Base-by-base conservation (phyloP, 2,113 vertebrate species). In the Triplophysa tibetana region DNA sequence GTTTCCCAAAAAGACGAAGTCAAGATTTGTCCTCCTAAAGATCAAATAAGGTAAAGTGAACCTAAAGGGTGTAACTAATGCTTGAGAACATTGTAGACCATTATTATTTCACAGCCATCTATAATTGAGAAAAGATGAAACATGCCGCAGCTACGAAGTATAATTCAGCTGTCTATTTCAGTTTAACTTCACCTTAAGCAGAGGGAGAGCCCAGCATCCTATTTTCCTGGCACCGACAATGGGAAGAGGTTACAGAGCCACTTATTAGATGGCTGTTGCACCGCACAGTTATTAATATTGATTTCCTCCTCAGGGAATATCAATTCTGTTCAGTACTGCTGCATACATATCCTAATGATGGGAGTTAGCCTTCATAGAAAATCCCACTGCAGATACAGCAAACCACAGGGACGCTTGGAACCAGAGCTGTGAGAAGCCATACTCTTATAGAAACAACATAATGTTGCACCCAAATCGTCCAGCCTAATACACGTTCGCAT, bases 241-340 rank as follows among this genome's bases (percentile, higher is more conserved):
- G 56, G 76, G 58, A 54, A 10, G 23, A 70, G 62, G 65, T 79
- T 76, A 81, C 61, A 72, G 84, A 60, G 29, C 65, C 78, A 85
- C 88, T 89, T 88, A 91, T 90, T 76, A 60, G 77, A 90, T 89
- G 86, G 67, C 76, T 80, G 85, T 82, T 85, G 86, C 85, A 92
- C 86, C 87, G 86, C 70, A 82, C 75, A 75, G 81, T 90, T 91
- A 92, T 88, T 93, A 90, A 92, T 92, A 94, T 88, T 88, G 91
- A 94, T 93, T 92, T 69, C 69, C 91, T 88, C 89, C 90, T 89
- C 84, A 85, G 81, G 62, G 79, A 82, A 86, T 90, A 91, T 91
- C 86, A 90, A 89, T 94, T 92, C 88, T 88, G 91, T 92, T 93
- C 90, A 38, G 33, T 88, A 77, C 83, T 76, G 76, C 77, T n/a